phyloP scores from a whole-genome alignment of 2,888 invertebrate genomes.

The Caenorhabditis sp. region DNA sequence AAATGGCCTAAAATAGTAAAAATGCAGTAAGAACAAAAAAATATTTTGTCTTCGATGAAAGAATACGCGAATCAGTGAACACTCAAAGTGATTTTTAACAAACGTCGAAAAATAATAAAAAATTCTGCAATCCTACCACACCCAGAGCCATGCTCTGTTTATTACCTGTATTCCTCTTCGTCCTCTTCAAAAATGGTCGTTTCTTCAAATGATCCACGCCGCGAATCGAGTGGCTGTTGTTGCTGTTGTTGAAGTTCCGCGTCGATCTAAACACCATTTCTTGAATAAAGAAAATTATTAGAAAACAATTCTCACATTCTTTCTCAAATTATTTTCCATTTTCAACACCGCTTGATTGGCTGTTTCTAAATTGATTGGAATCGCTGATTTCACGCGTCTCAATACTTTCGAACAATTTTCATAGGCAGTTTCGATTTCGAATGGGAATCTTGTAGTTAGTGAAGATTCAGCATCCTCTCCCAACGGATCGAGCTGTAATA shows the following conservation, averaged over 20 bases:
- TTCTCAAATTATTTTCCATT: slow-evolving; percentile 21
- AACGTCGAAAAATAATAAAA: no score
- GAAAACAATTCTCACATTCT: slow-evolving; percentile 37
- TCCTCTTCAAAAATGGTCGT: slow-evolving; percentile 15
- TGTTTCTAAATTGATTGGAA: slow-evolving; percentile 35
- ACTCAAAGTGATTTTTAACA: no score
- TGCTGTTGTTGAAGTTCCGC: neutral
- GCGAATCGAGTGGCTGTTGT: neutral
- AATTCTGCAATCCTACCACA: no score
- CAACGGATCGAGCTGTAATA: neutral
- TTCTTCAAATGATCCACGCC: neutral
- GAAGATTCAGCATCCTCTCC: neutral
- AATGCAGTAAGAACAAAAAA: no score
- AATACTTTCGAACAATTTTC: slow-evolving; percentile 16
- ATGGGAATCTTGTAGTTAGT: slow-evolving; percentile 18
- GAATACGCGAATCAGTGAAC: no score
- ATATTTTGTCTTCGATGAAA: no score
- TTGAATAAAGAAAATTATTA: no score
- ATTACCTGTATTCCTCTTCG: slow-evolving; percentile 9
- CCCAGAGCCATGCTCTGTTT: no score
- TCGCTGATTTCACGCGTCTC: slow-evolving; percentile 10
- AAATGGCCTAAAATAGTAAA: no score
- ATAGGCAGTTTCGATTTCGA: slow-evolving; percentile 32
- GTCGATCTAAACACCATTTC: no score
- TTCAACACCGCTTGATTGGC: slow-evolving; percentile 30